Conservation (phyloP, 1,140 invertebrate species). For the Drosophila tsacasi region DNA sequence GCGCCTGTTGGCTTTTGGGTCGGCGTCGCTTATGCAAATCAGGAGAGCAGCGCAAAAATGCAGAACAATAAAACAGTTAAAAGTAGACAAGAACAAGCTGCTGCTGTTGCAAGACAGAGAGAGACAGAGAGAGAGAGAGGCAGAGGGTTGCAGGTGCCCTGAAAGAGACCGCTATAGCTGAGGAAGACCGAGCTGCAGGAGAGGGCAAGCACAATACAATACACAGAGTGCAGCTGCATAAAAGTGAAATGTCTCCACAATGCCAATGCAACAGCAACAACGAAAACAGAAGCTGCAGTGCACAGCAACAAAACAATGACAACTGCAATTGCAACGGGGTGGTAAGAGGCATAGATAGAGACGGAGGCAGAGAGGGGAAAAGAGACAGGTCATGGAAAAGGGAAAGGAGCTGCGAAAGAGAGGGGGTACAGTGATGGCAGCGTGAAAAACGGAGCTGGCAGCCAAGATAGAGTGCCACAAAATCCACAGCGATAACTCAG, state of each 20-base stretch:
- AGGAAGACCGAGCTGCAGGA: conserved; percentile 6
- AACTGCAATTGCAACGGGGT: conserved; percentile 65
- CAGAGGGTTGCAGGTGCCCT: too few relatives aligned
- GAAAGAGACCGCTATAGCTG: conserved; percentile 9
- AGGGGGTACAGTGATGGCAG: conserved; percentile 31
- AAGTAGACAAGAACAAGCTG: conserved; percentile 80
- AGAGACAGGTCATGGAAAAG: neutral
- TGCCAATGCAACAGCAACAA: conserved; percentile 64
- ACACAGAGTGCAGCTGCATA: conserved; percentile 84
- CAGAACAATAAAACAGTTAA: conserved; percentile 84
- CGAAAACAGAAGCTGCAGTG: conserved; percentile 38
- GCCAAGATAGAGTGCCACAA: conserved; percentile 7
- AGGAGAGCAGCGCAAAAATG: conserved; percentile 69
- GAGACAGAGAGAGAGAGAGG: neutral
- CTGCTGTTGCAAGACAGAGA: conserved; percentile 23
- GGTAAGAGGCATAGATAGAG: neutral
- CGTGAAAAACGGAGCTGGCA: conserved; percentile 22
- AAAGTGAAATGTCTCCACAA: conserved; percentile 83
- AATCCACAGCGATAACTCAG: conserved; percentile 3
- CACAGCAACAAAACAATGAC: conserved; percentile 69
- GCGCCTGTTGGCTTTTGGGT: conserved; percentile 68
- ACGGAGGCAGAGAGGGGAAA: neutral
- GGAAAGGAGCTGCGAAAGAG: neutral
- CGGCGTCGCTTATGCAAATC: conserved; percentile 80
- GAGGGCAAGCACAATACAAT: conserved; percentile 61